Percentiles rank a stretch among this genome's conserved stretches.
Conservation (phyloP, 1,140 invertebrate genomes). For the Aphelenchoides avenae region DNA sequence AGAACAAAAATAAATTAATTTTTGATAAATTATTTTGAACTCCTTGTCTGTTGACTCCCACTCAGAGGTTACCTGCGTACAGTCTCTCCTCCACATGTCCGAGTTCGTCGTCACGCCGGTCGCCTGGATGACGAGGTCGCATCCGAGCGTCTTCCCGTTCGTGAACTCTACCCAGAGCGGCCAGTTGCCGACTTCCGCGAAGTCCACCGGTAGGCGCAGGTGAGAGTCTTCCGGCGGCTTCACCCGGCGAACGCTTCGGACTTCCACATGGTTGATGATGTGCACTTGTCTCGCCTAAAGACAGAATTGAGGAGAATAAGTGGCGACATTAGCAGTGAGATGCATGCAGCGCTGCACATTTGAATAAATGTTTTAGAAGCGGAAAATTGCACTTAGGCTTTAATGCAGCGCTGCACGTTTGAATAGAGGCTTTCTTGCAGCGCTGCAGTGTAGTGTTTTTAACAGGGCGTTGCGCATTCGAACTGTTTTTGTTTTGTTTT, state of each 20-base stretch:
- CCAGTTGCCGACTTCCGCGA: slow-evolving; percentile 4
- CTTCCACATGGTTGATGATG: slow-evolving; percentile 28
- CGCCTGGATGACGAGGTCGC: slow-evolving; percentile 89
- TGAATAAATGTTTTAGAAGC: no score
- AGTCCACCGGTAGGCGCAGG: no score
- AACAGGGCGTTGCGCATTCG: no score
- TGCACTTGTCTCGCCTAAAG: slow-evolving; percentile 26
- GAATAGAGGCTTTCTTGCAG: no score
- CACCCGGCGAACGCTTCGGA: no score
- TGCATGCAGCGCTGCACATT: no score
- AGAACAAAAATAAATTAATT: slow-evolving; percentile 9
- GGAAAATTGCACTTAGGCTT: no score
- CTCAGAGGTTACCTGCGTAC: slow-evolving; percentile 32
- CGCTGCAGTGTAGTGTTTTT: no score
- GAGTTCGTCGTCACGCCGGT: slow-evolving; percentile 78
- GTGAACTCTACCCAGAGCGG: slow-evolving; percentile 13
- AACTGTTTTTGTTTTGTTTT: slow-evolving; percentile 10
- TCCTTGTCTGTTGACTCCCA: no score
- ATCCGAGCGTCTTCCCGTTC: slow-evolving; percentile 72
- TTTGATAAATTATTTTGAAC: not conserved
- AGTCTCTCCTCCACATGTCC: slow-evolving; percentile 35
- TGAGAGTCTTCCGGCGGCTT: no score
- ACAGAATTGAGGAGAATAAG: not conserved
- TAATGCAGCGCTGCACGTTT: no score
- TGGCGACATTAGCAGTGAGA: no score